Conservation (phyloP, 1,140 invertebrate species). For the Zaprionus camerounensis region DNA sequence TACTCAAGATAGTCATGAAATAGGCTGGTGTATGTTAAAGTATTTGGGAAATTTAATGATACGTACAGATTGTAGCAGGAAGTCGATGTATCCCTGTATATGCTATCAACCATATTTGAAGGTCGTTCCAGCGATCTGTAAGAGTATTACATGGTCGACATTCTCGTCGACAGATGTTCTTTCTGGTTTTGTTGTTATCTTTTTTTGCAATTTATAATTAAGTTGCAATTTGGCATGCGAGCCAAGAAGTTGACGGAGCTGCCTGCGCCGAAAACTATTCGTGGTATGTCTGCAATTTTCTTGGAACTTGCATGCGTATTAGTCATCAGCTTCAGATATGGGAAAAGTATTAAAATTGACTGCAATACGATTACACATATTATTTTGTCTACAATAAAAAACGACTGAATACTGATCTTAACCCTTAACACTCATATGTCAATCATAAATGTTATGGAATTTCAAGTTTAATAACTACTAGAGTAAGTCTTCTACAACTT, state of each 20-base stretch:
- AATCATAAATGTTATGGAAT: not conserved
- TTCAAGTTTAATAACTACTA: not conserved
- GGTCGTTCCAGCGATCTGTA: not conserved
- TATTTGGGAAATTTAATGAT: no score
- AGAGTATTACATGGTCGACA: conserved; percentile 21
- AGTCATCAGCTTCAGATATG: conserved; percentile 61
- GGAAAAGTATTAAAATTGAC: conserved; percentile 48
- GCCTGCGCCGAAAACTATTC: conserved; percentile 65
- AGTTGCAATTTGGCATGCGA: conserved; percentile 79
- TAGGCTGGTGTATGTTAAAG: no score
- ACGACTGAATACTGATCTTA: not conserved
- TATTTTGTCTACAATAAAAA: conserved; percentile 18
- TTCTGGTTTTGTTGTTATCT: conserved; percentile 26
- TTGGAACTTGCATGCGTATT: conserved; percentile 80
- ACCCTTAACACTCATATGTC: not conserved
- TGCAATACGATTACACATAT: conserved; percentile 37
- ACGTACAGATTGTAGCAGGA: no score
- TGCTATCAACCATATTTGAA: not conserved
- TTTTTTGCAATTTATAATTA: conserved; percentile 79
- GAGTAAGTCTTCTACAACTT: not conserved
- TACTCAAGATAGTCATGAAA: not conserved
- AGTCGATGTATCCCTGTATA: no score
- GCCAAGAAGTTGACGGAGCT: conserved; percentile 54
- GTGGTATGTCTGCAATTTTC: conserved; percentile 64
- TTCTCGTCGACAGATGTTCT: not conserved